phyloP scores from a whole-genome alignment of 2,888 invertebrate genomes.

The Melanargia galathea region DNA sequence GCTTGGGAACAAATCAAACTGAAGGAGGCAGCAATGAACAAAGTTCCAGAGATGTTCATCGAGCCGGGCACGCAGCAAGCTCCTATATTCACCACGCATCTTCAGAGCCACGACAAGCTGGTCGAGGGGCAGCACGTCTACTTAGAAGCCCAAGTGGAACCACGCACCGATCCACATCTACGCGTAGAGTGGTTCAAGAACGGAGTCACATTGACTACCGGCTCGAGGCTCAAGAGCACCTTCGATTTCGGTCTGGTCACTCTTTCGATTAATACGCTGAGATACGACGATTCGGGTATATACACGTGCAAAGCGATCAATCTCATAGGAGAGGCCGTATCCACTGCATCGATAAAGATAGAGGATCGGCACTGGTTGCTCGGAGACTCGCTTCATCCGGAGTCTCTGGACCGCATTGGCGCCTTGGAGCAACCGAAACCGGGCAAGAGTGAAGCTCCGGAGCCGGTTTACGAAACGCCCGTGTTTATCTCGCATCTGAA shows the following conservation, averaged over 20 bases:
- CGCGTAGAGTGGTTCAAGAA: constrained; percentile 96
- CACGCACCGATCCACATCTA: constrained; percentile 93
- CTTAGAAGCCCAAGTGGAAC: constrained; percentile 95
- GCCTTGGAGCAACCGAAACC: constrained; percentile 91
- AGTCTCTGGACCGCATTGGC: constrained; percentile 92
- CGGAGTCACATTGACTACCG: constrained; percentile 91
- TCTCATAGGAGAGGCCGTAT: constrained; percentile 95
- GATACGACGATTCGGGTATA: constrained; percentile 96
- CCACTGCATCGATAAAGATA: constrained; percentile 94
- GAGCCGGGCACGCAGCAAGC: constrained; percentile 94
- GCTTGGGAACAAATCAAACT: constrained; percentile 95
- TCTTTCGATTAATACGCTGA: constrained; percentile 92
- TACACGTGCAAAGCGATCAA: constrained; percentile 98
- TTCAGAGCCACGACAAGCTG: constrained; percentile 91
- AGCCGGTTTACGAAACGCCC: constrained; percentile 91
- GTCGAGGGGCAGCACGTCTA: constrained; percentile 93
- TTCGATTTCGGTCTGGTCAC: constrained; percentile 99
- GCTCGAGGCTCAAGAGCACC: constrained; percentile 94
- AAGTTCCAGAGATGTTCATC: constrained; percentile 93
- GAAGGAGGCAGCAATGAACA: constrained; percentile 95
- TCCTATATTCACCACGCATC: constrained; percentile 97
- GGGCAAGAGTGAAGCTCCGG: constrained; percentile 85
- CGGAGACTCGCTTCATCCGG: constrained; percentile 93
- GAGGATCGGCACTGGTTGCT: constrained; percentile 94
- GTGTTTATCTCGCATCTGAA: constrained; percentile 95